A percentile compares a stretch with the other conserved stretches of the same genome.
phyloP scores from a whole-genome alignment of 2,888 invertebrate species.

The Leucozona laternaria region DNA sequence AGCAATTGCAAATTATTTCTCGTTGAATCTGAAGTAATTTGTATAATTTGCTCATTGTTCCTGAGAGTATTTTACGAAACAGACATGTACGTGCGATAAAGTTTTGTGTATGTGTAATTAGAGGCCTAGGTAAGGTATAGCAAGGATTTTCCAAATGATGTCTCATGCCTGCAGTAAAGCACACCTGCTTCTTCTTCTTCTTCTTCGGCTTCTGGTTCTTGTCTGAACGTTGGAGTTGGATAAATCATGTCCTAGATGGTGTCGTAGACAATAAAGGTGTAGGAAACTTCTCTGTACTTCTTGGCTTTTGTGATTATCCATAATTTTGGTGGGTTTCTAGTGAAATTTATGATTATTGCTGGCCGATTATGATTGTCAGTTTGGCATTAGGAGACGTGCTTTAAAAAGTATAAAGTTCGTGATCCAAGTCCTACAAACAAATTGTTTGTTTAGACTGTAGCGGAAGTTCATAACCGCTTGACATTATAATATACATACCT shows the following conservation, averaged over 20 bases:
- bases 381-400: constrained; percentile 42
- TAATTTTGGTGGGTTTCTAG: constrained; percentile 44
- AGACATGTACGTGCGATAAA: constrained; percentile 74
- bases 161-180: constrained; percentile 71
- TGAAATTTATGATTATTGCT: constrained; percentile 65
- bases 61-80: constrained; percentile 72
- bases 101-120: constrained; percentile 74
- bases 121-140: constrained; percentile 59
- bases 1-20: constrained; percentile 76
- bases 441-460: constrained; percentile 3
- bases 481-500: too few species aligned
- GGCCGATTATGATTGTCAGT: constrained; percentile 67
- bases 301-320: constrained; percentile 46
- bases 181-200: constrained; percentile 64
- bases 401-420: constrained; percentile 40
- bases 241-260: constrained; percentile 58
- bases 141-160: constrained; percentile 70
- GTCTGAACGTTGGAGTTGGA: constrained; percentile 56
- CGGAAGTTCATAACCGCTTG: background rate
- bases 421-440: constrained; percentile 10
- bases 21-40: constrained; percentile 75
- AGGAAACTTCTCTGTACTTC: constrained; percentile 9
- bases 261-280: constrained; percentile 54
- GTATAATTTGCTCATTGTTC: constrained; percentile 76
- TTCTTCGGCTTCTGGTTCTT: constrained; percentile 50